Conservation (phyloP, 2,888 invertebrate species). For the Rapana venosa region DNA sequence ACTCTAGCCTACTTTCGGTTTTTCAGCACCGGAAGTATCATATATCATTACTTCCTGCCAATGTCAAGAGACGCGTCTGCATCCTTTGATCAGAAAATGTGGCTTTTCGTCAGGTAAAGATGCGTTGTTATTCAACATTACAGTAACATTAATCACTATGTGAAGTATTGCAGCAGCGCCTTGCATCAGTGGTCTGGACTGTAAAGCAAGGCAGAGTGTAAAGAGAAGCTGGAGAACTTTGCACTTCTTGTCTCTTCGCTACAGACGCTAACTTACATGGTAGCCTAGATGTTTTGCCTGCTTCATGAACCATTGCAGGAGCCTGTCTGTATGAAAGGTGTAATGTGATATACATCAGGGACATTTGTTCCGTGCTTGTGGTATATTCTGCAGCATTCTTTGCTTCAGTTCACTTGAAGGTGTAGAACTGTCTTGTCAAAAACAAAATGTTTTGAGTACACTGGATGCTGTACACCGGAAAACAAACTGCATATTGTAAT, state of each 20-base stretch:
- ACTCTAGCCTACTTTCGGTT: not conserved
- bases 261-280: too few relatives aligned
- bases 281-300: too few relatives aligned
- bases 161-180: too few relatives aligned
- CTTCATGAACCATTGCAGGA: too few relatives aligned
- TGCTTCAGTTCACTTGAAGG: too few relatives aligned
- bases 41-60: not conserved
- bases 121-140: not conserved
- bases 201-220: not conserved
- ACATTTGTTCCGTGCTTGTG: too few relatives aligned
- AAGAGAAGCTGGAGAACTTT: not conserved
- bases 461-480: not conserved
- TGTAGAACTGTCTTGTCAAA: not conserved
- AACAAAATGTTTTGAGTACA: not conserved
- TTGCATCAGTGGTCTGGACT: too few relatives aligned
- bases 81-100: not conserved
- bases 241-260: too few relatives aligned
- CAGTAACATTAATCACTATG: too few relatives aligned
- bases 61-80: conserved; percentile 13
- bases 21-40: not conserved
- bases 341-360: too few relatives aligned
- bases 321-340: too few relatives aligned
- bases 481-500: not conserved
- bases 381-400: too few relatives aligned
- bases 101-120: not conserved